These are phyloP conservation scores for Leguminivora glycinivorella DNA, from an alignment of 1,140 invertebrate genomes.

Conservation along the genomic window DNA sequence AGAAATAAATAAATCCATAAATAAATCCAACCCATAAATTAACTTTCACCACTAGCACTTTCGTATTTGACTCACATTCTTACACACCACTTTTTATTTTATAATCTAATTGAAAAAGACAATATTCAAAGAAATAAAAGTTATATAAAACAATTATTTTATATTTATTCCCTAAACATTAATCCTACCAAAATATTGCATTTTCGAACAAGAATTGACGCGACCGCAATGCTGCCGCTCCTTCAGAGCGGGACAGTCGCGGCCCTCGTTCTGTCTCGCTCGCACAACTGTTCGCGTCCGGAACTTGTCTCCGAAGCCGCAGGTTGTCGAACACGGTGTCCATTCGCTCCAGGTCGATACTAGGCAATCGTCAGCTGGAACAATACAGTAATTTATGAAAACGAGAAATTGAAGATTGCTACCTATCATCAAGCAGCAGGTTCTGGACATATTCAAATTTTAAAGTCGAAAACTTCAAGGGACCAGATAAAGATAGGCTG, in stretches of 20 bases:
- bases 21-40: no score
- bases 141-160: background rate
- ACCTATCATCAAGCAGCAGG: no score
- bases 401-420: background rate
- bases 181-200: slow-evolving; percentile 68
- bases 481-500: no score
- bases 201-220: slow-evolving; percentile 59
- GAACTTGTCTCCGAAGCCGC: slow-evolving; percentile 82
- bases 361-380: slow-evolving; percentile 75
- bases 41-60: no score
- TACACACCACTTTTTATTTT: no score
- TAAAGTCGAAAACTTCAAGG: no score
- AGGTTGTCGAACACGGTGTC: slow-evolving; percentile 83
- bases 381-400: slow-evolving; percentile 8
- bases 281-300: slow-evolving; percentile 78
- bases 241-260: slow-evolving; percentile 80
- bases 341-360: slow-evolving; percentile 84
- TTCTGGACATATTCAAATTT: no score
- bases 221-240: slow-evolving; percentile 64
- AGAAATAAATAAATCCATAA: no score
- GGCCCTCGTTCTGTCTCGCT: slow-evolving; percentile 80
- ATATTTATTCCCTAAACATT: background rate
- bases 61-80: no score
- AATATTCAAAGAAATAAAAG: slow-evolving; percentile 28
- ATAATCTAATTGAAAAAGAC: no score